A percentile compares a stretch with the other conserved stretches of the same genome.
Conservation (phyloP, 2,888 invertebrate species). For the Merodon equestris region DNA sequence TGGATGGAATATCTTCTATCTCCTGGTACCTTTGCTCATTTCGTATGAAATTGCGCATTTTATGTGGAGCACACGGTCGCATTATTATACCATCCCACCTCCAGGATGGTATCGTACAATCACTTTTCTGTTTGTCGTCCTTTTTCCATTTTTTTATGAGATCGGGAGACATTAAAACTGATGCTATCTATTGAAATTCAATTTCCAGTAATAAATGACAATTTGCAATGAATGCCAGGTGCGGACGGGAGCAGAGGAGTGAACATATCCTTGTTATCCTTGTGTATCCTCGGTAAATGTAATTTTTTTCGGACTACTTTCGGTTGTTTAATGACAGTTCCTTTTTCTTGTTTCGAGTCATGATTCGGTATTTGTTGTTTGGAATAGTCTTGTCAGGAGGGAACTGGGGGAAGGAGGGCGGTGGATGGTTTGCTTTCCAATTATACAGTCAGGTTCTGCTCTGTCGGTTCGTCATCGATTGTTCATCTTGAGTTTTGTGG, state of each 20-base stretch:
- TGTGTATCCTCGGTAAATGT: too few relatives aligned
- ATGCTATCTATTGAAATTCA: slow-evolving; percentile 54
- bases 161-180: slow-evolving; percentile 28
- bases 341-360: too few relatives aligned
- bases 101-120: slow-evolving; percentile 28
- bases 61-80: slow-evolving; percentile 30
- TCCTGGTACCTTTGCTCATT: slow-evolving; percentile 45
- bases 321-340: too few relatives aligned
- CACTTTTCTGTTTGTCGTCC: slow-evolving; percentile 7
- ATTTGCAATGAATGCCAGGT: slow-evolving; percentile 25
- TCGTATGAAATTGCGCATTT: slow-evolving; percentile 58
- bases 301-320: too few relatives aligned
- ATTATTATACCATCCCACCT: slow-evolving; percentile 22
- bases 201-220: slow-evolving; percentile 54
- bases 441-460: too few relatives aligned
- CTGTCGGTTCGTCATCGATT: too few relatives aligned
- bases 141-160: slow-evolving; percentile 1
- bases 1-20: slow-evolving; percentile 2
- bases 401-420: too few relatives aligned
- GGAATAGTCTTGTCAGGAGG: too few relatives aligned
- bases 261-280: background rate
- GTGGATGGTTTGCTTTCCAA: too few relatives aligned
- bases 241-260: too few relatives aligned
- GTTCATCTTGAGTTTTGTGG: too few relatives aligned
- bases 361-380: too few relatives aligned